phyloP scores from a whole-genome alignment of 1,140 invertebrate species.

The Drosophila baimaii region DNA sequence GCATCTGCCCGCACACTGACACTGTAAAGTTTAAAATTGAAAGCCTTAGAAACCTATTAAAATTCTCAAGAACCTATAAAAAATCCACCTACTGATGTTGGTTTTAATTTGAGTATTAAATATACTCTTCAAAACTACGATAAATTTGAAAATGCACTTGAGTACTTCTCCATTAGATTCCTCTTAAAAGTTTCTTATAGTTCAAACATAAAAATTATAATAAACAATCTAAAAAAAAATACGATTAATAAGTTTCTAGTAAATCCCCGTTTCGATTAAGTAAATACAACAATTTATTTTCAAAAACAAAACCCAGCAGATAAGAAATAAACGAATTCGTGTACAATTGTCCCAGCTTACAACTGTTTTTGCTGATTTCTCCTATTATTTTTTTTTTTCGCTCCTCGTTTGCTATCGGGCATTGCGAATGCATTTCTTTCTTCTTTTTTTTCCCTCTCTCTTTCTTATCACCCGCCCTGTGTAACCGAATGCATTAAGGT shows the following conservation, averaged over 20 bases:
- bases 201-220: too few species aligned
- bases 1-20: too few species aligned
- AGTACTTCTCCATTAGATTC: too few species aligned
- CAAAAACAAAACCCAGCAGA: neutral
- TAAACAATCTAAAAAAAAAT: neutral
- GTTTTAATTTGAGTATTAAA: too few species aligned
- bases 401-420: conserved; percentile 8
- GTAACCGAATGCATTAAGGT: conserved; percentile 64
- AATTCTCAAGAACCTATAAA: too few species aligned
- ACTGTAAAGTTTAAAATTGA: too few species aligned
- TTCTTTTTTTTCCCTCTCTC: neutral
- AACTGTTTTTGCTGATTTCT: neutral
- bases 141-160: too few species aligned
- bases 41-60: too few species aligned
- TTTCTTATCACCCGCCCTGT: conserved; percentile 63
- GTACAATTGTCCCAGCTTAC: neutral
- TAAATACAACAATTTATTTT: neutral
- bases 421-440: conserved; percentile 49
- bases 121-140: too few species aligned
- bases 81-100: too few species aligned
- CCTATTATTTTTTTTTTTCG: neutral
- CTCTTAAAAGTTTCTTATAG: too few species aligned
- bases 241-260: neutral
- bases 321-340: neutral
- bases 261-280: neutral